A percentile compares a stretch with the other conserved stretches of the same genome.
phyloP scores from a whole-genome alignment of 2,797 vertebrate genomes.

The Spinus pinus region DNA sequence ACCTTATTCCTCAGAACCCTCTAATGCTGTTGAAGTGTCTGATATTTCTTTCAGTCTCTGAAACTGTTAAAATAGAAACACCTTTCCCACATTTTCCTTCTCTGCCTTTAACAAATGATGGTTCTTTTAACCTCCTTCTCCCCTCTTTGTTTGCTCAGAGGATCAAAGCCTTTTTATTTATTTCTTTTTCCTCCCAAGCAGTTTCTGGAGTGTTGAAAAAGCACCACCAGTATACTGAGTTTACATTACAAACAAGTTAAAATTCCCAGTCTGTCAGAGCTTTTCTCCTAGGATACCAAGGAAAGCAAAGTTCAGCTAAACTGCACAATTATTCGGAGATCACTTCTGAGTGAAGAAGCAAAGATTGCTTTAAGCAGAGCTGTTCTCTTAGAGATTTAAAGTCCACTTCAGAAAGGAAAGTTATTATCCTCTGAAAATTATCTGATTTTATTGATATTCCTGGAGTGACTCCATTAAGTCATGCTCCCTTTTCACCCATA shows the following conservation, averaged over 20 bases:
- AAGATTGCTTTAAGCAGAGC: constrained; percentile 54
- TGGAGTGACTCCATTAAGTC: constrained; percentile 27
- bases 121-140: constrained; percentile 49
- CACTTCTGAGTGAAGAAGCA: constrained; percentile 62
- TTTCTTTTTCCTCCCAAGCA: constrained; percentile 14
- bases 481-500: constrained; percentile 52
- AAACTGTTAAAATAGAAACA: constrained; percentile 41
- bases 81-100: not conserved
- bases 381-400: constrained; percentile 60
- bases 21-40: not conserved
- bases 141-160: constrained; percentile 65
- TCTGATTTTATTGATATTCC: constrained; percentile 66
- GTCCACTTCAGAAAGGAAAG: constrained; percentile 58
- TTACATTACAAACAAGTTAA: constrained; percentile 75
- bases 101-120: not conserved
- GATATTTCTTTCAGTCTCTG: not conserved
- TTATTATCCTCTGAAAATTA: constrained; percentile 65
- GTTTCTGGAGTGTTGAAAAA: constrained; percentile 55
- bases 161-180: constrained; percentile 59
- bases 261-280: constrained; percentile 72
- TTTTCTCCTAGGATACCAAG: constrained; percentile 75
- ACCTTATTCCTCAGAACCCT: not conserved
- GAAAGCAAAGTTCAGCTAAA: constrained; percentile 74
- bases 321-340: constrained; percentile 68
- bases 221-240: constrained; percentile 60